A percentile compares a stretch with the other conserved stretches of the same genome.
Evolutionary conservation across 1,140 invertebrate genomes (phyloP).

Genomic region (Colletes latitarsis): DNA sequence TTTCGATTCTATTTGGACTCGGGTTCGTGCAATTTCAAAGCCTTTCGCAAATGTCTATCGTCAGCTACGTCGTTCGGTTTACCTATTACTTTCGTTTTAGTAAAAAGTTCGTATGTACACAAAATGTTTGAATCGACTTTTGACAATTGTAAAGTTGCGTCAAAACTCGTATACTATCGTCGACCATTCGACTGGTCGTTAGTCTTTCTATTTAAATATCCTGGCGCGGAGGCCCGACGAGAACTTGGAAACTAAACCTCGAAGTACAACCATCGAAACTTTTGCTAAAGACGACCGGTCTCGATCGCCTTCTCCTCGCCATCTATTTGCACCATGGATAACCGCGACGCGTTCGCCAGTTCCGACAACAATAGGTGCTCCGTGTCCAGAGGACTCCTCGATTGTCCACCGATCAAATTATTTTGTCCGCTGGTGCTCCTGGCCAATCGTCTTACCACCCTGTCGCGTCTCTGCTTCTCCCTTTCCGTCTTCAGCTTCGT

Average conservation of each 20-base stretch:
- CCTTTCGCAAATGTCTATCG: background rate
- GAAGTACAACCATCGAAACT: slow-evolving; percentile 7
- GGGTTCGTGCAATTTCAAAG: background rate
- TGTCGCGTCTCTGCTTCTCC: slow-evolving; percentile 79
- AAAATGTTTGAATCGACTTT: background rate
- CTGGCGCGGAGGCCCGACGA: too few relatives aligned
- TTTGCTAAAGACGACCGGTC: slow-evolving; percentile 30
- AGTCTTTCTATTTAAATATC: background rate
- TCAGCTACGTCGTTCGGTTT: background rate
- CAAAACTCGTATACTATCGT: background rate
- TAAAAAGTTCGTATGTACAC: slow-evolving; percentile 13
- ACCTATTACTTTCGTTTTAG: background rate
- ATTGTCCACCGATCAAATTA: slow-evolving; percentile 28
- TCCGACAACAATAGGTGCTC: slow-evolving; percentile 69
- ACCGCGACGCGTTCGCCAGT: slow-evolving; percentile 63
- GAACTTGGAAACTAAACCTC: slow-evolving; percentile 9
- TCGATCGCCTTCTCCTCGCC: background rate
- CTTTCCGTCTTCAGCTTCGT: slow-evolving; percentile 80
- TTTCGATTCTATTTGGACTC: background rate
- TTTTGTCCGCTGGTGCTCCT: slow-evolving; percentile 75
- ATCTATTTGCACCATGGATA: background rate
- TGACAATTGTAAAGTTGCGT: background rate
- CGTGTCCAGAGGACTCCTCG: slow-evolving; percentile 51
- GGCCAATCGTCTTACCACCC: slow-evolving; percentile 78
- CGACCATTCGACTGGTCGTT: slow-evolving; percentile 9